phyloP scores from a whole-genome alignment of 2,113 vertebrate genomes.

The human region GRCh38 chr1:87850001-87850500 shows the following conservation, averaged over 20 bases:
- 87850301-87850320: conserved; percentile 48
- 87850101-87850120: conserved; percentile 85
- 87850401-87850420: not conserved
- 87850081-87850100: conserved; percentile 79
- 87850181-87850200: conserved; percentile 40
- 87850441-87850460: not conserved
- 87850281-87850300: conserved; percentile 32
- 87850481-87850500: not conserved
- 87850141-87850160: conserved; percentile 71
- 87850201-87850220: conserved; percentile 31
- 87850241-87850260: conserved; percentile 8
- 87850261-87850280: conserved; percentile 31
- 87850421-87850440: not conserved
- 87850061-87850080: conserved; percentile 74
- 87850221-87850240: not conserved
- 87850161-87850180: conserved; percentile 70
- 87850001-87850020: conserved; percentile 78
- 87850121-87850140: conserved; percentile 75
- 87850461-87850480: not conserved
- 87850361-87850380: not conserved
- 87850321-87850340: conserved; percentile 11
- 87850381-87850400: not conserved
- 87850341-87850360: not conserved
- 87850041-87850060: conserved; percentile 75
- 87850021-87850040: conserved; percentile 79